Base-by-base conservation (phyloP, 2,888 invertebrate genomes). In the Prionchulus punctatus region DNA sequence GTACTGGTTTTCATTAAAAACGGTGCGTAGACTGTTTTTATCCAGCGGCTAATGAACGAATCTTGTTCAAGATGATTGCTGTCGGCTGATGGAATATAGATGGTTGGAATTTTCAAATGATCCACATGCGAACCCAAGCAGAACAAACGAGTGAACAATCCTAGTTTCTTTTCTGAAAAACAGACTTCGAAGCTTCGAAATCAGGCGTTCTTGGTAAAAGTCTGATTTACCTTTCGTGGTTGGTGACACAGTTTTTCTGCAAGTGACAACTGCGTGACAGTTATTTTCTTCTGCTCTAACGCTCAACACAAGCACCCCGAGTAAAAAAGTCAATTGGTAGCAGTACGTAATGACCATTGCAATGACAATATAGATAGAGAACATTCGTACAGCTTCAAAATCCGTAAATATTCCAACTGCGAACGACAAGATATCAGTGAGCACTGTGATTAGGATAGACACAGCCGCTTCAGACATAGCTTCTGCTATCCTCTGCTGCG, bases 351-450 rank as follows among this genome's bases (percentile, higher is more conserved):
- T 84, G 62, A 82, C 80, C 1, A 88, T 86, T 0, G 88, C 86
- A 58, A 86, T 81, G 67, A 87, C 87, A 82, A 88, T 87, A 71
- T 89, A 90, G 69, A 86, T 84, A 77, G 89, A 89, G 75, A 90
- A 90, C 65, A 89, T 89, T 68, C 84, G 83, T 43, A 89, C 87
- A 23, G 87, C 87, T 2, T 87, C 86, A 71, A 90, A 90, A 1
- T 88, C 88, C 60, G 87, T 87, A 67, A 87, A 82, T 63, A 87
- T 82, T 18, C 89, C 88, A 60, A 88, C 86, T 57, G 60, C 60
- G 58, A 66, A 65, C 12, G 61, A 59, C 26, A 65, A 56, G 49
- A 60, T 64, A 71, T 89, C 87, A 0, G 89, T 89, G 57, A 89
- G 79, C 0, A 87, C 87, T 0, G 89, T 90, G 61, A 90, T 88